Percentiles rank a stretch among this genome's conserved stretches.
phyloP scores from a whole-genome alignment of 1,140 invertebrate species.

The Dreissena rostriformis region DNA sequence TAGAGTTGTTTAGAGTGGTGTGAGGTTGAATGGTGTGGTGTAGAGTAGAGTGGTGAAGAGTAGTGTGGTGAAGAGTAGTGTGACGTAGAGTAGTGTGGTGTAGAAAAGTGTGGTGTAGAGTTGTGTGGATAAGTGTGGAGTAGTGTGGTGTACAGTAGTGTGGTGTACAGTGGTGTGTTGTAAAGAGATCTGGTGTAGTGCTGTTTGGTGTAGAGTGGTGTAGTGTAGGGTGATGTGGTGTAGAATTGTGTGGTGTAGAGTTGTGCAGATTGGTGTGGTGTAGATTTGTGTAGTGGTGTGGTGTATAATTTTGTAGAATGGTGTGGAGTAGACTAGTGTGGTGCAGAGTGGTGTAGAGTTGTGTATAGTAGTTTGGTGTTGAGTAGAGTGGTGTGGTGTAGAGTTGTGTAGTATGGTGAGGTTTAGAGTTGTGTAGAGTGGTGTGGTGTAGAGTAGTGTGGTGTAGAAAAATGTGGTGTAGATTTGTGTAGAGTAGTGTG shows the following conservation, averaged over 20 bases:
- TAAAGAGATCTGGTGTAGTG: not conserved
- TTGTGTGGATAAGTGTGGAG: not conserved
- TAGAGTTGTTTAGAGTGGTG: slow-evolving; percentile 50
- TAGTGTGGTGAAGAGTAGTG: not conserved
- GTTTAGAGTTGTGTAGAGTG: too few species aligned
- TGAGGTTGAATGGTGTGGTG: slow-evolving; percentile 19
- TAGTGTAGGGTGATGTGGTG: too few species aligned
- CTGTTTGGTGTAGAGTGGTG: too few species aligned
- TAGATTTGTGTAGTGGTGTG: slow-evolving; percentile 36
- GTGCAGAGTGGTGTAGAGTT: slow-evolving; percentile 34
- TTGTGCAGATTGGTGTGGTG: too few species aligned
- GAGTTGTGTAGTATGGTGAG: too few species aligned
- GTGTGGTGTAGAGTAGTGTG: too few species aligned
- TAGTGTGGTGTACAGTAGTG: not conserved
- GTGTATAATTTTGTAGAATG: slow-evolving; percentile 43
- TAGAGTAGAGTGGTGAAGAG: slow-evolving; percentile 11
- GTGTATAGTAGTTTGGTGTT: slow-evolving; percentile 22
- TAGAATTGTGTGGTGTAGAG: too few species aligned
- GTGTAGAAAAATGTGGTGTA: too few species aligned
- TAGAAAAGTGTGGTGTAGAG: not conserved
- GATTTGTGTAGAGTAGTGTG: too few species aligned
- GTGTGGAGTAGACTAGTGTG: slow-evolving; percentile 49
- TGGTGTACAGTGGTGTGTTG: not conserved
- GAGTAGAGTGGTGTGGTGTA: not conserved
- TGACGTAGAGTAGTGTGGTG: not conserved